Conservation (phyloP, 2,888 invertebrate genomes). For the Acleris emargana region DNA sequence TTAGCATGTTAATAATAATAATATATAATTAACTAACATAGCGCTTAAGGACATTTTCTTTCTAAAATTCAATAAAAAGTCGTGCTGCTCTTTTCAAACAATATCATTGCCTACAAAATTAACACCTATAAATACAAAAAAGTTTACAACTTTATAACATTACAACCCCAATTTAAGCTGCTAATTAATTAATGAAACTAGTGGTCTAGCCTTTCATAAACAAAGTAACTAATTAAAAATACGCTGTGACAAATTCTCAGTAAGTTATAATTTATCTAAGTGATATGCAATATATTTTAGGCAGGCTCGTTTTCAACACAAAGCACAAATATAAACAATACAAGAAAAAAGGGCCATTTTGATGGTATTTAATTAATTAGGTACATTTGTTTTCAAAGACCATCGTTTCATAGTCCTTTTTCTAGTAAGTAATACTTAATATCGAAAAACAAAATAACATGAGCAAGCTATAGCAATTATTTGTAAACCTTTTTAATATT, state of each 20-base stretch:
- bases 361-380: background rate
- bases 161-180: constrained; percentile 40
- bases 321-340: constrained; percentile 36
- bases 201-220: constrained; percentile 53
- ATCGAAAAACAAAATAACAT: constrained; percentile 34
- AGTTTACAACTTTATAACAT: constrained; percentile 9
- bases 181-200: constrained; percentile 45
- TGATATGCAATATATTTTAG: constrained; percentile 82
- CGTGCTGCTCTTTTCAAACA: constrained; percentile 16
- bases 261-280: constrained; percentile 66
- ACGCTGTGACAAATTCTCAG: constrained; percentile 50
- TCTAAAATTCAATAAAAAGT: constrained; percentile 12
- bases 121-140: constrained; percentile 1
- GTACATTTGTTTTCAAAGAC: too few relatives aligned
- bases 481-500: constrained; percentile 4
- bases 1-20: constrained; percentile 5
- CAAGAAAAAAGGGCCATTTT: constrained; percentile 7
- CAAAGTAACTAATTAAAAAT: constrained; percentile 45
- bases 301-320: constrained; percentile 67
- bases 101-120: constrained; percentile 3
- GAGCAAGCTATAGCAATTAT: constrained; percentile 50
- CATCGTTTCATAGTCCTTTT: background rate
- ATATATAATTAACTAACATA: constrained; percentile 13
- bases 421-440: background rate
- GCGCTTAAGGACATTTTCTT: constrained; percentile 1